These are phyloP conservation scores for Condylura cristata DNA, from an alignment of 2,113 vertebrate genomes.

Conservation along the genomic window DNA sequence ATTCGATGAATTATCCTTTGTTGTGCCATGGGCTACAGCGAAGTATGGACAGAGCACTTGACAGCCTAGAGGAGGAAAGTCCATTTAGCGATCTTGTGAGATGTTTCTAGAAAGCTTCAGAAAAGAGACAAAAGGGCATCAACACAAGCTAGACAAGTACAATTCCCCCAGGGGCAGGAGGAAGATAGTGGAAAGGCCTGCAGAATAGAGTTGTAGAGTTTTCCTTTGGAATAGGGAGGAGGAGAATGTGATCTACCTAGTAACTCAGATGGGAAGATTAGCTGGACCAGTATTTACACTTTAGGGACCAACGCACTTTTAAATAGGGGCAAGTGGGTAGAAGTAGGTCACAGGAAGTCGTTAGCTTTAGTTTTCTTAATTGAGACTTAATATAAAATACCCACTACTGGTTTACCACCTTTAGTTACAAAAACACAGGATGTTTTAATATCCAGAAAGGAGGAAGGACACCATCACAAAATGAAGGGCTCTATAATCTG, in stretches of 20 bases:
- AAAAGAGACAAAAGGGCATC: neutral
- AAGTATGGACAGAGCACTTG: neutral
- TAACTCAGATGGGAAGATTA: neutral
- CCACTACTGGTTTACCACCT: neutral
- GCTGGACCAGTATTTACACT: neutral
- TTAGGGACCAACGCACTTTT: neutral
- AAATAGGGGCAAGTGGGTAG: neutral
- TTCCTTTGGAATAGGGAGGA: neutral
- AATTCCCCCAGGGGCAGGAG: neutral
- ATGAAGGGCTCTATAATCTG: neutral
- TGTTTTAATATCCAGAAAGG: neutral
- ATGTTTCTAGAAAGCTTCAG: neutral
- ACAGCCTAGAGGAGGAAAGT: neutral
- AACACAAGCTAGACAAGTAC: neutral
- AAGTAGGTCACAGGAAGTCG: neutral
- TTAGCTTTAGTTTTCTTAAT: conserved; percentile 7
- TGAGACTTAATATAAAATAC: neutral
- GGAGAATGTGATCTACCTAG: neutral
- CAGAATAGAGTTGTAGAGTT: neutral
- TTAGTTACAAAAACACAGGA: neutral
- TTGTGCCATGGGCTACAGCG: neutral
- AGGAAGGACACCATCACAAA: neutral
- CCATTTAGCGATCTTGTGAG: neutral
- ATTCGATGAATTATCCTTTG: conserved; percentile 26
- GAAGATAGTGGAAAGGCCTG: neutral